Conservation (phyloP, 2,888 invertebrate species). For the Achlya flavicornis region DNA sequence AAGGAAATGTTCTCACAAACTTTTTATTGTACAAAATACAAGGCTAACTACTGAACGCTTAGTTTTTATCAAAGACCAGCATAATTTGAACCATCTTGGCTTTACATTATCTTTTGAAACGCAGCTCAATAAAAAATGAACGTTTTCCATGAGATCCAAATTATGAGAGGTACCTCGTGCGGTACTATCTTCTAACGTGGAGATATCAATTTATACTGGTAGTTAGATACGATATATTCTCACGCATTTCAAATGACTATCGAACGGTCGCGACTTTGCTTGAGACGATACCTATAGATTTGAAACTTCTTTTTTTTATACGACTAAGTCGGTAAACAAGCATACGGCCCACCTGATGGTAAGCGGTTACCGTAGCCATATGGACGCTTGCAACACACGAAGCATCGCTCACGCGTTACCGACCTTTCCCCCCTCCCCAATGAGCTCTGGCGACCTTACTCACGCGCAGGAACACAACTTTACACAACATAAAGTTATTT, state of each 20-base stretch:
- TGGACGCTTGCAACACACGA: too few species aligned
- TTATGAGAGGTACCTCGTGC: neutral
- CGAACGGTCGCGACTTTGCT: neutral
- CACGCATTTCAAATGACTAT: slow-evolving; percentile 11
- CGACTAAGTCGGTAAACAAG: too few species aligned
- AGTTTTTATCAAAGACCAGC: slow-evolving; percentile 35
- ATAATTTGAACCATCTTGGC: slow-evolving; percentile 26
- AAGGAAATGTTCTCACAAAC: slow-evolving; percentile 50
- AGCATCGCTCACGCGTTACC: too few species aligned
- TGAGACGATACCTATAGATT: neutral
- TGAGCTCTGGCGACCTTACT: too few species aligned
- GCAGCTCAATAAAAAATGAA: slow-evolving; percentile 27
- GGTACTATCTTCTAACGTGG: neutral
- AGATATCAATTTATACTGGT: neutral
- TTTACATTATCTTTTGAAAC: slow-evolving; percentile 18
- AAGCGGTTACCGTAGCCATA: too few species aligned
- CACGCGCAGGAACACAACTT: too few species aligned
- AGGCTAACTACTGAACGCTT: slow-evolving; percentile 41
- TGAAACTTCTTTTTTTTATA: too few species aligned
- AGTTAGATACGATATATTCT: slow-evolving; percentile 12
- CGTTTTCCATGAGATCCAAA: slow-evolving; percentile 22
- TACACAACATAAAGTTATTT: too few species aligned
- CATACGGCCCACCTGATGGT: too few species aligned
- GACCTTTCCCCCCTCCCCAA: too few species aligned
- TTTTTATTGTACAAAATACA: slow-evolving; percentile 48